These are phyloP conservation scores for Telenomus remus DNA, from an alignment of 1,140 invertebrate genomes.

Conservation along the genomic window DNA sequence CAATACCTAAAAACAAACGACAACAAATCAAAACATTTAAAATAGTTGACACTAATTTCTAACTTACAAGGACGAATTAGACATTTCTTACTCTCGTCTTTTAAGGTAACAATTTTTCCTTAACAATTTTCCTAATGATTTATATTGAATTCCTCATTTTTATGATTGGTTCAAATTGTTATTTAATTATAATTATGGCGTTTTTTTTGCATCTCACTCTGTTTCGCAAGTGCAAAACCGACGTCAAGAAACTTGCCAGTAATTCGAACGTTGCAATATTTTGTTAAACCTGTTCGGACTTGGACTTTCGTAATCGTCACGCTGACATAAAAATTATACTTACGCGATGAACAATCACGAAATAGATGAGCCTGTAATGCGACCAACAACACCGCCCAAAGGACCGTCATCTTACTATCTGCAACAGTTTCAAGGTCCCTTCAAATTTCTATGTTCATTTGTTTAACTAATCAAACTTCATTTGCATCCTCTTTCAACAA, in stretches of 20 bases:
- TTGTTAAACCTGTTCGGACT: slow-evolving; percentile 41
- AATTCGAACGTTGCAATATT: slow-evolving; percentile 30
- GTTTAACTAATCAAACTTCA: too few relatives aligned
- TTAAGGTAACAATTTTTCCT: too few relatives aligned
- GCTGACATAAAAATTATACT: slow-evolving; percentile 29
- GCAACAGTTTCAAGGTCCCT: slow-evolving; percentile 2
- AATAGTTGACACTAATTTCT: too few relatives aligned
- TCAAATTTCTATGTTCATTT: background rate
- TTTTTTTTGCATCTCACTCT: slow-evolving; percentile 26
- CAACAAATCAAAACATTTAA: background rate
- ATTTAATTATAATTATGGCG: background rate
- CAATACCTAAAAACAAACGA: slow-evolving; percentile 26
- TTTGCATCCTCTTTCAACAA: too few relatives aligned
- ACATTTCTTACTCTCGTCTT: too few relatives aligned
- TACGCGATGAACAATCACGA: slow-evolving; percentile 36
- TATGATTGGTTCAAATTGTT: too few relatives aligned
- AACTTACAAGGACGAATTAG: too few relatives aligned
- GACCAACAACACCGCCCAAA: slow-evolving; percentile 13
- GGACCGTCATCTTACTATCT: slow-evolving; percentile 28
- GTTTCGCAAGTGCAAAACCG: slow-evolving; percentile 36
- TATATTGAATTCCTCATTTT: too few relatives aligned
- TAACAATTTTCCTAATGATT: too few relatives aligned
- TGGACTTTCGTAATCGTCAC: slow-evolving; percentile 27
- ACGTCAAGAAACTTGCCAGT: slow-evolving; percentile 27
- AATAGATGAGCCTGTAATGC: slow-evolving; percentile 22